Evolutionary conservation across 2,888 invertebrate genomes (phyloP), one percentile per base, ranked within the genome.

Genomic region (Heliothis peltigera): DNA sequence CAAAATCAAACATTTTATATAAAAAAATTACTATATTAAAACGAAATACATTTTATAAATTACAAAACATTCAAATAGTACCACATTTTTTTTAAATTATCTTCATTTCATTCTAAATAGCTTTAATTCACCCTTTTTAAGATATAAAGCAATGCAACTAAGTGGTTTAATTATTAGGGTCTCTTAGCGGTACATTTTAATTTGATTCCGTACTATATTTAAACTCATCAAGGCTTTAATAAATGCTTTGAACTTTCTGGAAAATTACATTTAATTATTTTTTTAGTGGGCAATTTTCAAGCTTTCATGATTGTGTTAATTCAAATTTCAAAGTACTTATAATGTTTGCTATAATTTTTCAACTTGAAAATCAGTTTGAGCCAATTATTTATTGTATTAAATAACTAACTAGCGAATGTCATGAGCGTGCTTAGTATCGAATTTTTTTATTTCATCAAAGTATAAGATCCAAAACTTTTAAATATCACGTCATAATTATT

Each of bases 101-200:
- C 12, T 46, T 15, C 15, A 8, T 8, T 4, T 18, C 5, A 46
- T 12, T 21, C 10, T 21, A 21, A 19, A 21, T 18, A 15, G n/a
- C 19, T 17, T 21, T 10, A 22, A 25, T 42, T 17, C 19, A 1
- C 7, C 19, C 66, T 28, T 25, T n/a, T 47, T 2, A 12, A 44
- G n/a, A 53, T 39, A 25, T 25, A 39, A 15, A 22, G 64, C 22
- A 70, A 70, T 49, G 10, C 53, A 56, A 17, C 48, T 39, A 64
- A 69, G 70, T 55, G 25, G 17, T 19, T 68, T 51, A 51, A 61
- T 47, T 61, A 46, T 12, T 6, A 32, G 46, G 15, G 42, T 46
- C 39, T 39, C n/a, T 42, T 51, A 6, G 22, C 5, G 19, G 69
- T 35, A 35, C 8, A 35, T 62, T 69, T 69, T 49, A 54, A 68